Evolutionary conservation across 2,113 vertebrate genomes (phyloP), one percentile per base, ranked within the genome.

Genomic region (Toxostoma redivivum): DNA sequence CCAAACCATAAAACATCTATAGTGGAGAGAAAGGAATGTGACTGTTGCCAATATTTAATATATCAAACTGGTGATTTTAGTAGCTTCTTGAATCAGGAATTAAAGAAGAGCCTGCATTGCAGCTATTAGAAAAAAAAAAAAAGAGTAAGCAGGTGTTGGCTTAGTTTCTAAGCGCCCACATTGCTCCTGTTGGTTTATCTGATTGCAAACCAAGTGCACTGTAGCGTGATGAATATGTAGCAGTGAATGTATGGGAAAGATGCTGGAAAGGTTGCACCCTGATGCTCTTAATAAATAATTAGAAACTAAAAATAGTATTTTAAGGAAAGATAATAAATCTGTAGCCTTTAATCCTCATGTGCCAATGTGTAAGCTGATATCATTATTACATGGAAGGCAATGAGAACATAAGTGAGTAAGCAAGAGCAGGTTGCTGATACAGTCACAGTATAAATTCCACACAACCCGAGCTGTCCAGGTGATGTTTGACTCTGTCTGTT

Each of bases 261-360:
- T 86, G 91, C 84, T 69, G 93, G 65, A 53, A 91, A 94, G 94
- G 90, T 92, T 71, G 87, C 71, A 70, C 71, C 48, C 87, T 73
- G 90, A 88, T 90, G 85, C 47, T 95, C 92, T 62, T 74, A 45
- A 90, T 95, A 85, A 50, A 93, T 88, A 96, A 95, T 94, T 93
- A 95, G 93, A 96, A 90, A 96, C 95, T 93, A 91, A 96, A 96
- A 93, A 90, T 90, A 95, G 71, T 64, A 15, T 83, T 95, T 94
- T 92, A 82, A 64, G 88, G 60, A 44, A 96, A 94, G 95, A 95
- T 93, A 82, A 90, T 95, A 88, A 95, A 96, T 65, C 87, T 44
- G 47, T 78, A 94, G 90, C 88, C 79, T 83, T 95, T 96, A 93
- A 96, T 97, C 81, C 93, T 80, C 86, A 60, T 23, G 60, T 95